A percentile compares a stretch with the other conserved stretches of the same genome.
phyloP scores from a whole-genome alignment of 2,797 vertebrate species.

The Acanthornis magna region DNA sequence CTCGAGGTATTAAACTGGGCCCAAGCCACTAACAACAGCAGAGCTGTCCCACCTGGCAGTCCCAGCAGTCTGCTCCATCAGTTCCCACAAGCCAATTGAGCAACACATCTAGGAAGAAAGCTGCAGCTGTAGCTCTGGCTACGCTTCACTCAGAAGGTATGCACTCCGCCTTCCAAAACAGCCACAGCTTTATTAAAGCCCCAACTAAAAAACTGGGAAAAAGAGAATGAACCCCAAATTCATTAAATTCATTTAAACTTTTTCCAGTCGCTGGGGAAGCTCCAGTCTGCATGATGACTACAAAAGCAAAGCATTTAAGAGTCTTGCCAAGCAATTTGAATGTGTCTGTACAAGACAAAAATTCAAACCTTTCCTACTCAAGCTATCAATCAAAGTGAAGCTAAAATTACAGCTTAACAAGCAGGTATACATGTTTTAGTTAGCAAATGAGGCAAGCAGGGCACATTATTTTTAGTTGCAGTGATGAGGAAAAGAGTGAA shows the following conservation, averaged over 20 bases:
- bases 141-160: conserved; percentile 32
- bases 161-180: background rate
- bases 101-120: background rate
- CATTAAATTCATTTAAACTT: conserved; percentile 25
- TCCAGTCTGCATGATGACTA: background rate
- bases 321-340: conserved; percentile 5
- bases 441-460: conserved; percentile 39
- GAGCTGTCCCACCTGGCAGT: background rate
- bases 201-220: background rate
- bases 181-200: conserved; percentile 2
- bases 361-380: conserved; percentile 32
- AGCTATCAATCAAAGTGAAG: conserved; percentile 55
- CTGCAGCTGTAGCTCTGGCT: conserved; percentile 53
- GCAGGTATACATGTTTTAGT: conserved; percentile 50
- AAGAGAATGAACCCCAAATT: background rate
- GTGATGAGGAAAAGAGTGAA: conserved; percentile 39
- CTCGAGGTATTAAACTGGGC: conserved; percentile 1
- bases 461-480: conserved; percentile 45
- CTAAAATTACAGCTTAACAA: conserved; percentile 52
- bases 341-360: conserved; percentile 23
- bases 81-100: conserved; percentile 15
- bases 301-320: background rate
- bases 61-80: background rate
- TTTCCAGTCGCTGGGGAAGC: background rate
- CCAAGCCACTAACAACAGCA: conserved; percentile 34